Percentiles rank a stretch among this genome's conserved stretches.
Conservation (phyloP, 2,113 vertebrate genomes). For the Cryptomyrus ogoouensis region DNA sequence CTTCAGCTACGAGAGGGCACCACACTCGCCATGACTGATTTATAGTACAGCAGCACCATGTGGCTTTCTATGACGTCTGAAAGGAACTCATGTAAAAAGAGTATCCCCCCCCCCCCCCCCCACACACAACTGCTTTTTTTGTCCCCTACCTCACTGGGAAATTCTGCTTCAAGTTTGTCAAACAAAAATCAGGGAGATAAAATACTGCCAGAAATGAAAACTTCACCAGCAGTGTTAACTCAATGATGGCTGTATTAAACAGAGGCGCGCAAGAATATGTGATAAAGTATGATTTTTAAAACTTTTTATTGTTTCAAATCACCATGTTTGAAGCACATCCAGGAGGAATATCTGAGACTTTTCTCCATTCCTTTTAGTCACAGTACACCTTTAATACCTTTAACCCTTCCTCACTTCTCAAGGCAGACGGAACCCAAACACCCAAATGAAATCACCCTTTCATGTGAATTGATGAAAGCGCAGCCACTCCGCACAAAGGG, state of each 20-base stretch:
- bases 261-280: background rate
- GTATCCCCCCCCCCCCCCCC: background rate
- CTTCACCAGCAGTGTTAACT: background rate
- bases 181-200: background rate
- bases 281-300: slow-evolving; percentile 47
- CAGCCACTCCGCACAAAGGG: background rate
- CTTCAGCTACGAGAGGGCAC: background rate
- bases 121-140: background rate
- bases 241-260: background rate
- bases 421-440: background rate
- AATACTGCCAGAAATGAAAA: background rate
- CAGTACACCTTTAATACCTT: slow-evolving; percentile 42
- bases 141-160: background rate
- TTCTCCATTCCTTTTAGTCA: slow-evolving; percentile 27
- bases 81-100: background rate
- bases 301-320: slow-evolving; percentile 50
- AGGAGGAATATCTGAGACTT: slow-evolving; percentile 36
- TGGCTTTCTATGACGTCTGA: background rate
- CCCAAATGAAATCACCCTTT: background rate
- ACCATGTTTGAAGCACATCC: slow-evolving; percentile 30
- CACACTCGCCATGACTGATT: background rate
- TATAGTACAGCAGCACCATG: background rate
- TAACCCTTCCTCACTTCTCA: slow-evolving; percentile 17
- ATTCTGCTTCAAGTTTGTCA: background rate
- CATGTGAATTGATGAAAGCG: background rate